Conservation (phyloP, 2,797 vertebrate genomes). For the Brachyrhaphis roseni region DNA sequence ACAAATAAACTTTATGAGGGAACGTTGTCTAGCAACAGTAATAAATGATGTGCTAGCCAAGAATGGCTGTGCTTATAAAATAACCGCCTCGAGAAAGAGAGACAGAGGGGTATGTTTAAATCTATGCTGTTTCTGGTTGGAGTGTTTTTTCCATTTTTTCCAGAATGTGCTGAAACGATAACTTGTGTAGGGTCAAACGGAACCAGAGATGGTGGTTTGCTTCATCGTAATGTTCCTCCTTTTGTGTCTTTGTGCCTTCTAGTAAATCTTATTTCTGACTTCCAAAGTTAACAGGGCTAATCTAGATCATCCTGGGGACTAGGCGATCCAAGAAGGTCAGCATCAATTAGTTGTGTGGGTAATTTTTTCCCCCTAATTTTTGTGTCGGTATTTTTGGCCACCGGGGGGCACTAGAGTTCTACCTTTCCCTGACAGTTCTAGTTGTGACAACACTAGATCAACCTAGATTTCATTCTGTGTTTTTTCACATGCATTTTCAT, state of each 20-base stretch:
- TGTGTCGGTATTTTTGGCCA: conserved; percentile 44
- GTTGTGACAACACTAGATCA: conserved; percentile 35
- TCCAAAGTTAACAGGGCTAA: conserved; percentile 69
- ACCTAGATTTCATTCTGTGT: conserved; percentile 34
- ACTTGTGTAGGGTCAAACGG: conserved; percentile 63
- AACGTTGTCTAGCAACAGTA: conserved; percentile 48
- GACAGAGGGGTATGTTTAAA: conserved; percentile 9
- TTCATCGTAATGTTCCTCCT: conserved; percentile 65
- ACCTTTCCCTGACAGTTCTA: conserved; percentile 25
- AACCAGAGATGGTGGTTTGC: conserved; percentile 60
- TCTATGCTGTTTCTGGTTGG: conserved; percentile 26
- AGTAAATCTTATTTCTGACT: conserved; percentile 70
- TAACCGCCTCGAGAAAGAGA: conserved; percentile 11
- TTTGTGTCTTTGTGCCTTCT: conserved; percentile 70
- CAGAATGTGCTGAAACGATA: conserved; percentile 69
- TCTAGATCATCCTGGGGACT: conserved; percentile 42
- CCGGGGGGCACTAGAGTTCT: conserved; percentile 77
- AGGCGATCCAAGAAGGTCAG: conserved; percentile 39
- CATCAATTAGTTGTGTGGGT: conserved; percentile 2
- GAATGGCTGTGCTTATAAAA: conserved; percentile 52
- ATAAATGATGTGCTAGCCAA: conserved; percentile 48
- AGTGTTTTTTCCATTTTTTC: conserved; percentile 27
- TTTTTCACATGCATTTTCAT: conserved; percentile 1
- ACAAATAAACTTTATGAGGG: conserved; percentile 49
- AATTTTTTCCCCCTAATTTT: conserved; percentile 4